Base-by-base conservation (phyloP, 2,113 vertebrate genomes). In the Cottus gobio region DNA sequence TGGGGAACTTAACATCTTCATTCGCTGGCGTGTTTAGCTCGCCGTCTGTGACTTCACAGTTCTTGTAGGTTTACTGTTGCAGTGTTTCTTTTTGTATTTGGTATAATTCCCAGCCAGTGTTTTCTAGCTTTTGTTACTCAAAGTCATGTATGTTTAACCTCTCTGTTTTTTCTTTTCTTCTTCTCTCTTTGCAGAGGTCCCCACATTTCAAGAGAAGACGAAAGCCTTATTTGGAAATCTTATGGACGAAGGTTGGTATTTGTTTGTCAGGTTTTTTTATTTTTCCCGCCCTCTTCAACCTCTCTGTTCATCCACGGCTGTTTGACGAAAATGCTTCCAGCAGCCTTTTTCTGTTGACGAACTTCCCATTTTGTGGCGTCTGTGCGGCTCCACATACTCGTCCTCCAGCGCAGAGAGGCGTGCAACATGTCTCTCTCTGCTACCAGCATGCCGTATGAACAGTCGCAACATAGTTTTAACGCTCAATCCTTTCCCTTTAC, bases 201-300 rank as follows among this genome's bases (percentile, higher is more conserved):
- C 90, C 82, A 93, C 91, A 93, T 95, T 95, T 95, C 95, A 95
- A 92, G 93, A 94, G 93, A 91, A 95, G 93, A 93, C 88, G 90
- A 93, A 87, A 88, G 88, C 93, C 93, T 91, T 91, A 92, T 90
- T 95, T 94, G 92, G 92, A 92, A 95, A 95, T 96, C 95, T 94
- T 96, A 96, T 96, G 95, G 95, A 96, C 94, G 95, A 96, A 95
- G 95, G 95, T 92, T 83, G 18, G 94, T 88, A 42, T 73, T 39
- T 76, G 50, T 2, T 37, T 63, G 34, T 26, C 16, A 42, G 34
- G 4, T 34, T 34, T 34, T 34, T 3, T 3, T 5, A 34, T 4
- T 9, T 10, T 31, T 16, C 4, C n/a, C 11, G 1, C 6, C 12
- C 2, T 22, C 34, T 36, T 5, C 16, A n/a, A 22, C 48, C 24